These are phyloP conservation scores for Brachyistius frenatus DNA, from an alignment of 2,113 vertebrate species.

Conservation along the genomic window DNA sequence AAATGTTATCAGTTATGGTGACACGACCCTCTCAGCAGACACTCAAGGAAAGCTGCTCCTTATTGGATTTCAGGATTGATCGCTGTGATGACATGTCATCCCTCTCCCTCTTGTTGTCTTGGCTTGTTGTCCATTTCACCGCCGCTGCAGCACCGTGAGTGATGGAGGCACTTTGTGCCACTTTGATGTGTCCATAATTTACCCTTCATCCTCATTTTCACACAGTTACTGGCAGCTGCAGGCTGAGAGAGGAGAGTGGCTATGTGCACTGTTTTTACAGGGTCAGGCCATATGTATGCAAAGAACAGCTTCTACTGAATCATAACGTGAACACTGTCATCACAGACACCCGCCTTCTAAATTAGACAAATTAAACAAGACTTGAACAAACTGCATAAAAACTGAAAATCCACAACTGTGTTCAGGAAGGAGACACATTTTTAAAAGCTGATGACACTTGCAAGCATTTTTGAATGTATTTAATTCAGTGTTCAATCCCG, in stretches of 20 bases:
- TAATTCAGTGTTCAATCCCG: too few species aligned
- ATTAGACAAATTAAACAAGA: neutral
- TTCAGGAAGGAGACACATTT: too few species aligned
- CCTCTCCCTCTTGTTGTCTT: conserved; percentile 13
- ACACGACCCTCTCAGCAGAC: conserved; percentile 26
- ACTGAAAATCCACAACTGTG: neutral
- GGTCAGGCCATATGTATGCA: neutral
- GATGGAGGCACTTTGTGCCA: conserved; percentile 40
- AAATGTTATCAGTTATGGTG: conserved; percentile 30
- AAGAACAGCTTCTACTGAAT: neutral
- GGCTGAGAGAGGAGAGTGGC: neutral
- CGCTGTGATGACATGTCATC: conserved; percentile 9
- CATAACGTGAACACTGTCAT: neutral
- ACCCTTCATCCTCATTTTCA: conserved; percentile 46
- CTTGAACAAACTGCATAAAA: neutral
- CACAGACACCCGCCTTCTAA: neutral
- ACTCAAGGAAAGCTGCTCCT: conserved; percentile 14
- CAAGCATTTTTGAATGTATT: too few species aligned
- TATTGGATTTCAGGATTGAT: conserved; percentile 55
- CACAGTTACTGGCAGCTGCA: conserved; percentile 9
- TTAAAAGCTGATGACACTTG: too few species aligned
- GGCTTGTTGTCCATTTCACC: neutral
- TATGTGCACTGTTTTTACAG: neutral
- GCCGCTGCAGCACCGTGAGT: conserved; percentile 28
- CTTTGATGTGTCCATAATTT: conserved; percentile 49